Evolutionary conservation across 1,140 invertebrate species (phyloP), one percentile per base, ranked within the genome.

Genomic region (Pseudomyrmex cubaensis): DNA sequence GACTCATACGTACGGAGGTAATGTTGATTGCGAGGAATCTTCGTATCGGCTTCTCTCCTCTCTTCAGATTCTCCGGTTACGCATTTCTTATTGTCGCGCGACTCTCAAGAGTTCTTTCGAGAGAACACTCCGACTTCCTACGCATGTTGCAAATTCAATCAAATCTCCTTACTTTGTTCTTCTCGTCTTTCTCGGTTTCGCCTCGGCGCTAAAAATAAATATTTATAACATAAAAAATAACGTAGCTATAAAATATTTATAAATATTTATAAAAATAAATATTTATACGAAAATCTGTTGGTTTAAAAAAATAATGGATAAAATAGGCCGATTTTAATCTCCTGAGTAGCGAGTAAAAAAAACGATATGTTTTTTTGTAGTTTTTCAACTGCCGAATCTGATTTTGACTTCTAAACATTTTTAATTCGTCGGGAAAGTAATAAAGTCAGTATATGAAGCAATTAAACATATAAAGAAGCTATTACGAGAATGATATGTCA

Each of bases 11-110:
- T 82, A 72, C 63, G 76, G 62, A 57, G 85, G 88, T 85, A 90
- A 91, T 82, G 90, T 90, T 90, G 90, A 91, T 91, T 91, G 90
- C 85, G 46, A 70, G 88, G 89, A 90, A 91, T 91, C 83, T 35
- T 78, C 22, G 84, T 85, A 77, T 87, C 77, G 83, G 56, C 48
- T 63, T 67, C 83, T 78, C 62, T 83, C 56, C 67, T 35, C 78
- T n/a, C 22, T 72, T 70, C 17, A 54, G 52, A 52, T 80, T 87
- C 83, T 61, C 12, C 52, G n/a, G 13, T 63, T 48, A n/a, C 48
- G 74, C 52, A 15, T 66, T 88, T 89, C 86, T 86, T 86, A 76
- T 76, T 77, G 84, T 76, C 80, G 64, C 80, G 69, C 73, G 48
- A 89, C 69, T 69, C 8, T 44, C 20, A 70, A 80, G 64, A 73